phyloP scores from a whole-genome alignment of 2,113 vertebrate species.

The Charina bottae region DNA sequence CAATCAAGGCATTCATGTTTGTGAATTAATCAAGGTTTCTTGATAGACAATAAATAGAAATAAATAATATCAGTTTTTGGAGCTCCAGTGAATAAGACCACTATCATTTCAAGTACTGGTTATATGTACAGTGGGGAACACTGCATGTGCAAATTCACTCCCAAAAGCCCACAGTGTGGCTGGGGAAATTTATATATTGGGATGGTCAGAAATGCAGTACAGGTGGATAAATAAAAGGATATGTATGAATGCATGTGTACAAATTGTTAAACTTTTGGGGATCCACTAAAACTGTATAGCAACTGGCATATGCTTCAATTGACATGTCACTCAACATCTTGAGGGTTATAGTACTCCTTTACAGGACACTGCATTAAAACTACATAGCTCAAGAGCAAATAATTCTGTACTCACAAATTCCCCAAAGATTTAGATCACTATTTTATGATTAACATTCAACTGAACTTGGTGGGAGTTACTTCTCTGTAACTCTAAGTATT shows the following conservation, averaged over 20 bases:
- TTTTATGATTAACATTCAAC: not conserved
- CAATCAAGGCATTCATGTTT: not conserved
- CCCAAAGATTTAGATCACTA: not conserved
- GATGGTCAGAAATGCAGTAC: not conserved
- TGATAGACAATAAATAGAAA: not conserved
- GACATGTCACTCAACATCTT: accelerated
- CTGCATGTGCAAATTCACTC: not conserved
- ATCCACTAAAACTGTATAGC: not conserved
- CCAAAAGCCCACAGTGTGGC: not conserved
- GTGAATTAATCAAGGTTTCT: slow-evolving; percentile 14
- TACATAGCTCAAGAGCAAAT: not conserved
- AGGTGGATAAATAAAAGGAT: not conserved
- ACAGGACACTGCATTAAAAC: slow-evolving; percentile 15
- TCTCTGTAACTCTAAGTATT: not conserved
- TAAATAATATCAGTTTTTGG: not conserved
- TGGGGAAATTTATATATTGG: not conserved
- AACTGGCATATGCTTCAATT: not conserved
- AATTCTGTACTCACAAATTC: slow-evolving; percentile 6
- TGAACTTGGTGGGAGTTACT: not conserved
- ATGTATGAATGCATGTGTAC: too few species aligned
- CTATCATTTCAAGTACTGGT: not conserved
- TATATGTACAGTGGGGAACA: too few species aligned
- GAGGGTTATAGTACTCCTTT: not conserved
- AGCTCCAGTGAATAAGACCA: not conserved
- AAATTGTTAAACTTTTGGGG: not conserved